Evolutionary conservation across 2,113 vertebrate species (phyloP).

Genomic region (Rhagologus leucostigma): DNA sequence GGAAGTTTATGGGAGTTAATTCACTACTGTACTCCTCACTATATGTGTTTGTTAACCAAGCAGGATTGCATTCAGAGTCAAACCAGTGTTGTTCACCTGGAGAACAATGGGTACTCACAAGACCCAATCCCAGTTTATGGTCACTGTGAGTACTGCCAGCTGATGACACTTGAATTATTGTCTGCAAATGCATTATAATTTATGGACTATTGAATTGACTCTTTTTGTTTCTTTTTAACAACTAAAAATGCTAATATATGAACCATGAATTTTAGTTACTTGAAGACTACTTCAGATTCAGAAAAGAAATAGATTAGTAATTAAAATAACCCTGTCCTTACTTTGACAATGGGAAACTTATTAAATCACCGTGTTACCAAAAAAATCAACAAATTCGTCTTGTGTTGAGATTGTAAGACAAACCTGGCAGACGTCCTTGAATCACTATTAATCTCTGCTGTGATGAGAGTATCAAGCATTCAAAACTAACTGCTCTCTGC

Average conservation of each 20-base stretch:
- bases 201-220: background rate
- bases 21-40: background rate
- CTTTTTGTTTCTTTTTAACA: background rate
- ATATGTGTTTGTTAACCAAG: background rate
- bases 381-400: background rate
- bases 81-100: background rate
- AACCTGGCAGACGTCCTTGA: conserved; percentile 2
- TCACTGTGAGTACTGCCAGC: background rate
- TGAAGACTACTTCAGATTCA: background rate
- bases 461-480: conserved; percentile 4
- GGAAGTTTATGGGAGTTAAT: background rate
- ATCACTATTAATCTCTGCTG: conserved; percentile 33
- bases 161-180: background rate
- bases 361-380: background rate
- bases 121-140: background rate
- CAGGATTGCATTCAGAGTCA: background rate
- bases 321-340: background rate
- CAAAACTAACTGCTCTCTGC: conserved; percentile 39
- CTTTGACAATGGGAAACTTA: background rate
- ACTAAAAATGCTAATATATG: background rate
- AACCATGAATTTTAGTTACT: background rate
- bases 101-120: background rate
- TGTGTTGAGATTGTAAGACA: background rate
- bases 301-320: background rate
- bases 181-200: background rate